Evolutionary conservation across 1,140 invertebrate species (phyloP).

Genomic region (Musca domestica): DNA sequence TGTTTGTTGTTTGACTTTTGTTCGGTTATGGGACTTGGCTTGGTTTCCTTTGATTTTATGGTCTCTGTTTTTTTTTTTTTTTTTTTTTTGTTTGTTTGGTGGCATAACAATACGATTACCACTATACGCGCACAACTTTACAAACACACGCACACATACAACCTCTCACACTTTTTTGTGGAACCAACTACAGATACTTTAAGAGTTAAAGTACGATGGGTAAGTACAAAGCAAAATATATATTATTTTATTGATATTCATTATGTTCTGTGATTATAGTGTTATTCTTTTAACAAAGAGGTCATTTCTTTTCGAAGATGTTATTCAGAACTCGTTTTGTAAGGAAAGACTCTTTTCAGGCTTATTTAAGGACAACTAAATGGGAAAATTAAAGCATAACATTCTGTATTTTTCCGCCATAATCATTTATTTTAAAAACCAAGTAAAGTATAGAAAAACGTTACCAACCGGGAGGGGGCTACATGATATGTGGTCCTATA

Average conservation of each 20-base stretch:
- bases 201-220: slow-evolving; percentile 51
- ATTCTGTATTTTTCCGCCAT: background rate
- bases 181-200: slow-evolving; percentile 35
- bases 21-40: slow-evolving; percentile 2
- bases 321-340: too few species aligned
- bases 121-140: background rate
- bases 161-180: too few species aligned
- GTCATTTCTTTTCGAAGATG: too few species aligned
- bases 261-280: too few species aligned
- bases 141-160: background rate
- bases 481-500: too few species aligned
- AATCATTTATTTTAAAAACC: background rate
- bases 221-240: slow-evolving; percentile 39
- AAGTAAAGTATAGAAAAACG: too few species aligned
- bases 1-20: slow-evolving; percentile 14
- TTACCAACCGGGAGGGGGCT: too few species aligned
- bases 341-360: too few species aligned
- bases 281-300: too few species aligned
- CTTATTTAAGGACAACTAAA: too few species aligned
- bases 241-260: too few species aligned
- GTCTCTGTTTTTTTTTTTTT: background rate
- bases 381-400: too few species aligned
- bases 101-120: background rate
- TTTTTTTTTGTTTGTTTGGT: background rate
- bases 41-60: background rate